Evolutionary conservation across 2,888 invertebrate species (phyloP).

Genomic region (Elysia crispata): DNA sequence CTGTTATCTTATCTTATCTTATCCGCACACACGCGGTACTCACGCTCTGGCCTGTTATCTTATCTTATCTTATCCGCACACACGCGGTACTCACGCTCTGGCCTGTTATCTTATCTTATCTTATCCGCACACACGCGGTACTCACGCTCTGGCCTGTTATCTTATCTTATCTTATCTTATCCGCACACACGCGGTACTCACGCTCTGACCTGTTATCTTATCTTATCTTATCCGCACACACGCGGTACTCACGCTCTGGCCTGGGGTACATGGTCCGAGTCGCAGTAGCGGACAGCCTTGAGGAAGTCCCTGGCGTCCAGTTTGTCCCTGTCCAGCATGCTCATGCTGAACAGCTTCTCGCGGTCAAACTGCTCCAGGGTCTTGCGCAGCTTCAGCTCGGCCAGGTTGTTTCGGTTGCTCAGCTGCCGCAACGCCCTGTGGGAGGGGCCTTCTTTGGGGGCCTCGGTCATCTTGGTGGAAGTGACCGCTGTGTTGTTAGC

Average conservation of each 20-base stretch:
- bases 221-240: too few relatives aligned
- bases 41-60: too few relatives aligned
- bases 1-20: too few relatives aligned
- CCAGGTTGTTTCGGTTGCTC: slow-evolving; percentile 66
- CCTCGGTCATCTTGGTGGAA: not conserved
- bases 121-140: too few relatives aligned
- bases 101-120: too few relatives aligned
- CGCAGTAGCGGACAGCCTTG: slow-evolving; percentile 58
- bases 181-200: too few relatives aligned
- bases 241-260: slow-evolving; percentile 54
- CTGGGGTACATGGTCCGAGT: slow-evolving; percentile 74
- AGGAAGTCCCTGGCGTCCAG: slow-evolving; percentile 63
- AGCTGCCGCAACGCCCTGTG: slow-evolving; percentile 58
- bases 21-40: too few relatives aligned
- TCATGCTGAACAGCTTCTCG: slow-evolving; percentile 57
- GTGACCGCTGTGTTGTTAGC: not conserved
- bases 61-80: too few relatives aligned
- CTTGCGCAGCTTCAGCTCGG: slow-evolving; percentile 57
- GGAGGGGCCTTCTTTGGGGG: slow-evolving; percentile 52
- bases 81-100: too few relatives aligned
- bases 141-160: too few relatives aligned
- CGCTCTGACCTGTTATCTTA: too few relatives aligned
- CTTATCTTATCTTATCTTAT: too few relatives aligned
- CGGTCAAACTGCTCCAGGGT: slow-evolving; percentile 56
- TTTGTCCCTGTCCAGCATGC: slow-evolving; percentile 59